Base-by-base conservation (phyloP, 30 jellyfish, hydroid and myxozoan genomes). In the Turritopsis rubra region DNA sequence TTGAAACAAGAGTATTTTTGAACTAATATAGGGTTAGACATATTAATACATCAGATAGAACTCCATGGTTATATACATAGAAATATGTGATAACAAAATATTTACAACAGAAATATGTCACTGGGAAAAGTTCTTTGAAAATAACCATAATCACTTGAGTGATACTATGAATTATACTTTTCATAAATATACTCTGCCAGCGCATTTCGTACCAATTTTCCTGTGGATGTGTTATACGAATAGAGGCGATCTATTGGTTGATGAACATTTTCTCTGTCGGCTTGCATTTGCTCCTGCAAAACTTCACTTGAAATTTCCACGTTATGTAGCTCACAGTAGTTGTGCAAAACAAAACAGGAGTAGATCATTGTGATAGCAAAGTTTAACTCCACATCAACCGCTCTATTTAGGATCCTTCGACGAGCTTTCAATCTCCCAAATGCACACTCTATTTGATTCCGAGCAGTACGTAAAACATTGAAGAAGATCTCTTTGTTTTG, bases 381-480 rank as follows among this genome's bases (percentile, higher is more conserved):
- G 8, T 83, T 81, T 21, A 83, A 28, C 21, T 82, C 89, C 29
- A 83, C 24, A 41, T 83, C 89, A 19, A 71, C 31, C 23, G 87
- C 54, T 52, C 84, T 83, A 17, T 30, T 73, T 21, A 83, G 21
- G 27, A 68, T 70, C 29, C 75, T 28, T 85, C 85, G 53, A 17
- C 86, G 18, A 9, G 30, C 30, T 53, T 83, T 83, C 53, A 83
- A 53, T 21, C 87, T 19, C 8, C 89, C 88, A 83, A 29, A 83
- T 13, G 89, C 89, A 52, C 89, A 83, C 72, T 83, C 89, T 17
- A 83, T 73, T 72, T 72, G 89, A 52, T 83, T 83, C 0, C 89
- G 81, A 21, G 87, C 79, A 19, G 86, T 18, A 21, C 73, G 73
- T 23, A 60, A 60, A 0, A 60, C 0, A 0, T 60, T 60, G 21